Evolutionary conservation across 2,113 vertebrate genomes (phyloP).

Genomic region (Laticauda colubrina): DNA sequence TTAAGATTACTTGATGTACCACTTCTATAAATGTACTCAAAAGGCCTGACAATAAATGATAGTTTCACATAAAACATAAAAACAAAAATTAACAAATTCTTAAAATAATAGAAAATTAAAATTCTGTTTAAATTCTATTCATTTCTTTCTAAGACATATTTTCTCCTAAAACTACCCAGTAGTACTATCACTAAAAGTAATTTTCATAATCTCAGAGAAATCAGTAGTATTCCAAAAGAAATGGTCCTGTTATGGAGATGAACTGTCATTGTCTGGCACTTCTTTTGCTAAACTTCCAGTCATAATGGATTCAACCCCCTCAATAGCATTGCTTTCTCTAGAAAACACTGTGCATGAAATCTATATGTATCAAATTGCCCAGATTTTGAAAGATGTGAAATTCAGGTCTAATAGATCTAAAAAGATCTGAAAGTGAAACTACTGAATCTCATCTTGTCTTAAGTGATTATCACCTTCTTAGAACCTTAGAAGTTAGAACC

Average conservation of each 20-base stretch:
- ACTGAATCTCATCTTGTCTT: neutral
- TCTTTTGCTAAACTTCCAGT: neutral
- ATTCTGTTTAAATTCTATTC: neutral
- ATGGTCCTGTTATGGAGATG: neutral
- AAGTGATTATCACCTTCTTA: neutral
- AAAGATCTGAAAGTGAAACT: neutral
- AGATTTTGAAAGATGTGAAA: neutral
- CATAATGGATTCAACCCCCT: neutral
- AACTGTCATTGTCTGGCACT: neutral
- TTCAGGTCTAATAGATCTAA: neutral
- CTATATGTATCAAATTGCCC: neutral
- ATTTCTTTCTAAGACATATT: neutral
- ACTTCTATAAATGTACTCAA: neutral
- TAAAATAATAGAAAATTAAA: neutral
- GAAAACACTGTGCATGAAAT: neutral
- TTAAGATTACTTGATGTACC: neutral
- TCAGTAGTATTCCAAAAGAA: neutral
- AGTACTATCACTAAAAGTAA: neutral
- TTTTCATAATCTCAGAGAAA: neutral
- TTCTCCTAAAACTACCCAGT: neutral
- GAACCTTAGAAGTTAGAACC: neutral
- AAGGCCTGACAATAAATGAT: too few species aligned
- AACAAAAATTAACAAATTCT: neutral
- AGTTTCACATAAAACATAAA: too few species aligned
- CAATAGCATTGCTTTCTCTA: neutral